phyloP scores from a whole-genome alignment of 2,888 invertebrate species.

The Entomobrya proxima region DNA sequence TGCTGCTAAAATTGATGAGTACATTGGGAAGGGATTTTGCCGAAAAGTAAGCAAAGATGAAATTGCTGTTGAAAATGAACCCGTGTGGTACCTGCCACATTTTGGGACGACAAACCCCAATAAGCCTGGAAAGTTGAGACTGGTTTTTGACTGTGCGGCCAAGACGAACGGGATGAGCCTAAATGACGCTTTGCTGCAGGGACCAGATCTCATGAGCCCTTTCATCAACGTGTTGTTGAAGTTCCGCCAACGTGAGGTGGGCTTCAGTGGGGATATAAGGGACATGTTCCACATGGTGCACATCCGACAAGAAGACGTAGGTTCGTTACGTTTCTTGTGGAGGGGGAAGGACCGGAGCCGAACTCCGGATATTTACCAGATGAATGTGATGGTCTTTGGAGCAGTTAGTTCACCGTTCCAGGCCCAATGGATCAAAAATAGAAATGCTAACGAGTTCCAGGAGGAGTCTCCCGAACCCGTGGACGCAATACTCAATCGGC shows the following conservation, averaged over 20 bases:
- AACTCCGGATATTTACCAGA: neutral
- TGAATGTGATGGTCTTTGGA: slow-evolving; percentile 59
- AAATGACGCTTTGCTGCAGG: too few species aligned
- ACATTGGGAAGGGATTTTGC: neutral
- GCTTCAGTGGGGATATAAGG: slow-evolving; percentile 54
- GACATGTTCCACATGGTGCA: slow-evolving; percentile 57
- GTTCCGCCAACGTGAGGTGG: slow-evolving; percentile 33
- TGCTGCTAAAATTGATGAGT: neutral
- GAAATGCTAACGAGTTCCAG: slow-evolving; percentile 25
- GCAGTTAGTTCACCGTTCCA: slow-evolving; percentile 54
- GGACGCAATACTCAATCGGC: neutral
- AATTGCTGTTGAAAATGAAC: neutral
- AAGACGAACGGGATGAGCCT: too few species aligned
- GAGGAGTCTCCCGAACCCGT: slow-evolving; percentile 27
- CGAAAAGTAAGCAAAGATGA: slow-evolving; percentile 7
- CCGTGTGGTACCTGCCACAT: slow-evolving; percentile 59
- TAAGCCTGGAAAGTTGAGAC: too few species aligned
- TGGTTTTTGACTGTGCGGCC: too few species aligned
- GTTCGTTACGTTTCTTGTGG: slow-evolving; percentile 52
- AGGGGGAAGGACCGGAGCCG: neutral
- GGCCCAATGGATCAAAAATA: slow-evolving; percentile 52
- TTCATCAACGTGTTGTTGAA: slow-evolving; percentile 16
- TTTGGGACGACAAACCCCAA: too few species aligned
- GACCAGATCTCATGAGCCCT: slow-evolving; percentile 40
- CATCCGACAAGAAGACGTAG: slow-evolving; percentile 39